These are phyloP conservation scores for Xenus cinereus DNA, from an alignment of 2,113 vertebrate species.

Conservation along the genomic window DNA sequence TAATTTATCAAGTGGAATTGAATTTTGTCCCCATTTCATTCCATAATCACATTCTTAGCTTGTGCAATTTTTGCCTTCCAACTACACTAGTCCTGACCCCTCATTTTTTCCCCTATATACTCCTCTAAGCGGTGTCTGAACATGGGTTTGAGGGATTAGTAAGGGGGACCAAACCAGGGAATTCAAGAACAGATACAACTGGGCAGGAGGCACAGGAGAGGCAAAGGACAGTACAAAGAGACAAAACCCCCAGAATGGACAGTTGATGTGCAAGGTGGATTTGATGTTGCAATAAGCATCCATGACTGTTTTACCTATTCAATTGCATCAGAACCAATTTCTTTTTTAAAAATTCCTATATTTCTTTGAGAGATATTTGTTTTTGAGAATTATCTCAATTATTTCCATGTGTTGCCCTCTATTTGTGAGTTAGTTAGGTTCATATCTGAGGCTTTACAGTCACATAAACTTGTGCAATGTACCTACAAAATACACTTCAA, in stretches of 20 bases:
- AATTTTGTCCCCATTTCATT: not conserved
- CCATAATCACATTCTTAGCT: not conserved
- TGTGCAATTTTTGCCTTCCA: not conserved
- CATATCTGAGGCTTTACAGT: not conserved
- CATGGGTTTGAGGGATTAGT: not conserved
- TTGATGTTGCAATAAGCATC: not conserved
- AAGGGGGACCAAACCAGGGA: not conserved
- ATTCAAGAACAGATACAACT: not conserved
- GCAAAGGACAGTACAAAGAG: not conserved
- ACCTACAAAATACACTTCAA: not conserved
- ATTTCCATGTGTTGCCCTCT: not conserved
- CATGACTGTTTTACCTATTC: not conserved
- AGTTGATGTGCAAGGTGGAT: not conserved
- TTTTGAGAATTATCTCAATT: not conserved
- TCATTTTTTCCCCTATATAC: not conserved
- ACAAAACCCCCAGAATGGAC: accelerated
- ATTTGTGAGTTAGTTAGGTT: not conserved
- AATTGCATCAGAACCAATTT: not conserved
- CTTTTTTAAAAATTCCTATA: not conserved
- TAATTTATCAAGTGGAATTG: not conserved
- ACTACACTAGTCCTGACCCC: not conserved
- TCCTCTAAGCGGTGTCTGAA: not conserved
- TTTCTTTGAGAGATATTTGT: not conserved
- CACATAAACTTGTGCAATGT: not conserved
- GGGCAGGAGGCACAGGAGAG: not conserved